A percentile compares a stretch with the other conserved stretches of the same genome.
phyloP scores from a whole-genome alignment of 2,113 vertebrate genomes.

The Mobula hypostoma region DNA sequence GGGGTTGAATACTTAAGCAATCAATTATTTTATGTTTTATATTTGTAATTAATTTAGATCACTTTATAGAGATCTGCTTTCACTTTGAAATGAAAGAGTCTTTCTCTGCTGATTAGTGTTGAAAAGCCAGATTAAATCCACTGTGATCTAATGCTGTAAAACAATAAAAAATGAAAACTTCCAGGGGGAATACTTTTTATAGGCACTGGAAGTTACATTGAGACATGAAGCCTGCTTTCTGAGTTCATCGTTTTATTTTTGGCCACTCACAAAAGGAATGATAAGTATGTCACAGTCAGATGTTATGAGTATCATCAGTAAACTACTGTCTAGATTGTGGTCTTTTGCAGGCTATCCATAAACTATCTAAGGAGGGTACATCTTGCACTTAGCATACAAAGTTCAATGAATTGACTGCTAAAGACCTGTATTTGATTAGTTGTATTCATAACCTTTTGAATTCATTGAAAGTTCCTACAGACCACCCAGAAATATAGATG shows the following conservation, averaged over 20 bases:
- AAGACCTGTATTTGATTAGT: background rate
- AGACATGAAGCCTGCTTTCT: background rate
- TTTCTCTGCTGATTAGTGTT: too few species aligned
- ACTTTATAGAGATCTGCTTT: too few species aligned
- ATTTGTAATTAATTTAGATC: too few species aligned
- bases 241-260: background rate
- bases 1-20: too few species aligned
- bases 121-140: too few species aligned
- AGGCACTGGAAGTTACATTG: background rate
- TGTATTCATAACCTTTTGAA: background rate
- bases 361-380: background rate
- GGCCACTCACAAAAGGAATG: background rate
- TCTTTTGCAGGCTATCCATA: background rate
- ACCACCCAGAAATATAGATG: too few species aligned
- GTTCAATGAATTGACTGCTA: background rate
- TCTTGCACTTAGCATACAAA: background rate
- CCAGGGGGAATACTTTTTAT: too few species aligned
- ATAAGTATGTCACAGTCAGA: background rate
- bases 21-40: too few species aligned
- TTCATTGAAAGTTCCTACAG: background rate
- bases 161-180: too few species aligned
- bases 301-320: background rate
- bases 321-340: background rate
- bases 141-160: too few species aligned
- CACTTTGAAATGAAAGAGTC: too few species aligned